phyloP scores from a whole-genome alignment of 1,140 invertebrate genomes.

The Goniozus legneri region DNA sequence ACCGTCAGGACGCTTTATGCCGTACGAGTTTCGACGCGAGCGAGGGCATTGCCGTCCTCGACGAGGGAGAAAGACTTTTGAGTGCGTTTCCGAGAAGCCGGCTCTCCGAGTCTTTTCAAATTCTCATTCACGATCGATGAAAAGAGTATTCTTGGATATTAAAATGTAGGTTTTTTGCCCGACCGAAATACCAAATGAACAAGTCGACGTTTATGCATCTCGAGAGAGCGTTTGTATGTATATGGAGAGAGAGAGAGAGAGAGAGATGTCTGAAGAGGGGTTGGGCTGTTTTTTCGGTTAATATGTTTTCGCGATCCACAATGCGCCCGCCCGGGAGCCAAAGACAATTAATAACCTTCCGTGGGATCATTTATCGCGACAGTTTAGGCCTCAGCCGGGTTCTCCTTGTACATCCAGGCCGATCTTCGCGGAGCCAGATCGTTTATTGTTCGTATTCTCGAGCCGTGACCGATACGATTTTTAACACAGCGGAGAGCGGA shows the following conservation, averaged over 20 bases:
- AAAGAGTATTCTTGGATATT: too few species aligned
- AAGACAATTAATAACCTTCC: conserved; percentile 54
- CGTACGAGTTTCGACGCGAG: too few species aligned
- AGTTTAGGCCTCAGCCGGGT: conserved; percentile 33
- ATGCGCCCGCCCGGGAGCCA: conserved; percentile 41
- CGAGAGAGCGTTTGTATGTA: conserved; percentile 2
- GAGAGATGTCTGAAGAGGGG: conserved; percentile 12
- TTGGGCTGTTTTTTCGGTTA: conserved; percentile 34
- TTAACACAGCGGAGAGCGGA: conserved; percentile 36
- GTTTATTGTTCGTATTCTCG: conserved; percentile 47
- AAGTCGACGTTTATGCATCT: conserved; percentile 13
- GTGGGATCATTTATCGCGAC: conserved; percentile 54
- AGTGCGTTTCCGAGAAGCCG: too few species aligned
- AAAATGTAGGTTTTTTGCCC: too few species aligned
- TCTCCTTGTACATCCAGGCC: background rate
- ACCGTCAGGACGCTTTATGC: too few species aligned
- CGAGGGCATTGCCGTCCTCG: too few species aligned
- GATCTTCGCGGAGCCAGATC: too few species aligned
- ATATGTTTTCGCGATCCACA: conserved; percentile 51
- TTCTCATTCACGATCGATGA: too few species aligned
- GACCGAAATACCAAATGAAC: too few species aligned
- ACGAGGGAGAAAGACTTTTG: too few species aligned
- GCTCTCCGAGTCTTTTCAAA: too few species aligned
- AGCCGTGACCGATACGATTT: conserved; percentile 53
- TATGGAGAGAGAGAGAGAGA: conserved; percentile 21